phyloP scores from a whole-genome alignment of 2,888 invertebrate genomes.

The Neria commutata region DNA sequence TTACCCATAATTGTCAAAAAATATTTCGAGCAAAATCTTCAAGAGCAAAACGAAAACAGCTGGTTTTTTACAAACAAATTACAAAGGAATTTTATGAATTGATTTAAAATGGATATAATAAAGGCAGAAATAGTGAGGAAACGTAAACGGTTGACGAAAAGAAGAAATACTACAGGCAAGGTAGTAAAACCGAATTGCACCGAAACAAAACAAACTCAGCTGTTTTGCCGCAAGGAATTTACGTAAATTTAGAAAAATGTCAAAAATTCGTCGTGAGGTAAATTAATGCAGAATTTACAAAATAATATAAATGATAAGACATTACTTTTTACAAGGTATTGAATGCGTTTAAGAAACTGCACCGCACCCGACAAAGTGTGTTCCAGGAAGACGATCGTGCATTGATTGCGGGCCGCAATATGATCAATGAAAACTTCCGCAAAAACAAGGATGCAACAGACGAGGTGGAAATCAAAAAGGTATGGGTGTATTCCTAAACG shows the following conservation, averaged over 20 bases:
- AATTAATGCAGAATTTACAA: slow-evolving; percentile 5
- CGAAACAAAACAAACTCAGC: too few relatives aligned
- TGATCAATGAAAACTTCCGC: slow-evolving; percentile 77
- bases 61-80: too few relatives aligned
- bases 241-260: slow-evolving; percentile 38
- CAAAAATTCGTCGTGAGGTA: slow-evolving; percentile 47
- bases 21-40: too few relatives aligned
- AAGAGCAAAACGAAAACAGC: too few relatives aligned
- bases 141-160: too few relatives aligned
- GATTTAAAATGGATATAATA: too few relatives aligned
- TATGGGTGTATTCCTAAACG: too few relatives aligned
- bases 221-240: too few relatives aligned
- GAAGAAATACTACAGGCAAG: background rate
- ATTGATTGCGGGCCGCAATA: slow-evolving; percentile 68
- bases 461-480: slow-evolving; percentile 69
- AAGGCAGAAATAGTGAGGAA: too few relatives aligned
- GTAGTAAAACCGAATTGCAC: too few relatives aligned
- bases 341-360: slow-evolving; percentile 73
- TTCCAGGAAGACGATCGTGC: slow-evolving; percentile 73
- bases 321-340: slow-evolving; percentile 64
- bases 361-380: slow-evolving; percentile 70
- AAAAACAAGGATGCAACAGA: slow-evolving; percentile 71
- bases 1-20: too few relatives aligned
- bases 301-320: slow-evolving; percentile 6
- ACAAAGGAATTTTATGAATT: background rate